phyloP scores from a whole-genome alignment of 2,888 invertebrate genomes.

The Seira musarum region DNA sequence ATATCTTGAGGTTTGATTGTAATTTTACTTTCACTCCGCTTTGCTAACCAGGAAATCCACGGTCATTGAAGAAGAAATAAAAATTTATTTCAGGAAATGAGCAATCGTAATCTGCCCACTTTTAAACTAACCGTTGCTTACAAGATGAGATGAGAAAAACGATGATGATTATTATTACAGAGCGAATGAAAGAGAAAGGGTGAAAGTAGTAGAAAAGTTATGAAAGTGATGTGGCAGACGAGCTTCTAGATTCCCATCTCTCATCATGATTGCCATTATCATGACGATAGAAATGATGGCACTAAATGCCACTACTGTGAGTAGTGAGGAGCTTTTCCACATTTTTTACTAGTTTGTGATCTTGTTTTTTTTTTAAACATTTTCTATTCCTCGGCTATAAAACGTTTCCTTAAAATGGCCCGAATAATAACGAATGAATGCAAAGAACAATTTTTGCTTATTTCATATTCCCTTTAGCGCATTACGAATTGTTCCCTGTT shows the following conservation, averaged over 20 bases:
- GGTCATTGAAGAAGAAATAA: too few relatives aligned
- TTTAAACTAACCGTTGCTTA: not conserved
- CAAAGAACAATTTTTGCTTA: constrained; percentile 46
- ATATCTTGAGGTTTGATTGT: too few relatives aligned
- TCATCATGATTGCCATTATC: constrained; percentile 47
- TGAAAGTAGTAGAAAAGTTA: constrained; percentile 7
- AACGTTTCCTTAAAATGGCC: not conserved
- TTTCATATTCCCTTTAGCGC: constrained; percentile 60
- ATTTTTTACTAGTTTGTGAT: constrained; percentile 3
- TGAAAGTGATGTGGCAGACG: not conserved
- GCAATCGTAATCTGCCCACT: constrained; percentile 34
- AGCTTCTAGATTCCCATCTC: constrained; percentile 43
- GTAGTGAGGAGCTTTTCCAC: not conserved
- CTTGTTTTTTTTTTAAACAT: not conserved
- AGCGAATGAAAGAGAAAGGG: not conserved
- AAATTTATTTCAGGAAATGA: constrained; percentile 12
- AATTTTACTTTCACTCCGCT: too few relatives aligned
- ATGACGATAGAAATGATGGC: constrained; percentile 38
- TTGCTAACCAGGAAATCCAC: too few relatives aligned
- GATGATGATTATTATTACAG: constrained; percentile 23
- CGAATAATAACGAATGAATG: not conserved
- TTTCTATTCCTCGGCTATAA: not conserved
- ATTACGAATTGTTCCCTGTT: constrained; percentile 62
- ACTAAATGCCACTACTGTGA: not conserved
- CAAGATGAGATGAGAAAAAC: not conserved